A percentile compares a stretch with the other conserved stretches of the same genome.
phyloP scores from a whole-genome alignment of 2,888 invertebrate species.

The Altica lythri region DNA sequence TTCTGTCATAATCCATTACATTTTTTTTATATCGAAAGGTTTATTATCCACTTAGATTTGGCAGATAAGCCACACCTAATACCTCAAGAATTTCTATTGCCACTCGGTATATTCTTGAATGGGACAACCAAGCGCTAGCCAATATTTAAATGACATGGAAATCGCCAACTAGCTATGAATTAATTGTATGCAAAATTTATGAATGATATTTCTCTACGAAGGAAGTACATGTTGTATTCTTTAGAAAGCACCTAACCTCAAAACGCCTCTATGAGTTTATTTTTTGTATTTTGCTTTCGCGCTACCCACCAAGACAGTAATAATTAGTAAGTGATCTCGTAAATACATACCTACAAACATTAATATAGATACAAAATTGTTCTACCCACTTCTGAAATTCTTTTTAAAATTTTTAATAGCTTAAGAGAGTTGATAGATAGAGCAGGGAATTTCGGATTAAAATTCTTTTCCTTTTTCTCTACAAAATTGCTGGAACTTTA shows the following conservation, averaged over 20 bases:
- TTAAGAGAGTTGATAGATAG: too few species aligned
- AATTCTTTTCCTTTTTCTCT: too few species aligned
- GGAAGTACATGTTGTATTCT: slow-evolving; percentile 11
- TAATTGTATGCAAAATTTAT: slow-evolving; percentile 20
- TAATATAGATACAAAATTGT: not conserved
- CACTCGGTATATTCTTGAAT: slow-evolving; percentile 15
- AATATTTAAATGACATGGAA: slow-evolving; percentile 24
- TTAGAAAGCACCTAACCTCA: slow-evolving; percentile 19
- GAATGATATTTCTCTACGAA: slow-evolving; percentile 11
- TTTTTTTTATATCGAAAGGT: too few species aligned
- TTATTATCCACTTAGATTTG: too few species aligned
- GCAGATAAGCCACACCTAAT: slow-evolving; percentile 6
- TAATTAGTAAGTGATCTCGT: too few species aligned
- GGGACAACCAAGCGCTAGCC: slow-evolving; percentile 1
- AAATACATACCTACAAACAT: not conserved
- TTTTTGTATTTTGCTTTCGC: not conserved
- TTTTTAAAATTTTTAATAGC: too few species aligned
- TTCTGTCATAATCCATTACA: too few species aligned
- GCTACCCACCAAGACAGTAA: not conserved
- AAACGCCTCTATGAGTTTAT: slow-evolving; percentile 15
- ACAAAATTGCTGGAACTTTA: too few species aligned
- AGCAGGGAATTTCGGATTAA: too few species aligned
- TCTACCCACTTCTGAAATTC: too few species aligned
- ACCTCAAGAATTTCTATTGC: slow-evolving; percentile 4
- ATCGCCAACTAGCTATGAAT: slow-evolving; percentile 3